A percentile compares a stretch with the other conserved stretches of the same genome.
phyloP scores from a whole-genome alignment of 2,797 vertebrate species.

The Falco berigora region DNA sequence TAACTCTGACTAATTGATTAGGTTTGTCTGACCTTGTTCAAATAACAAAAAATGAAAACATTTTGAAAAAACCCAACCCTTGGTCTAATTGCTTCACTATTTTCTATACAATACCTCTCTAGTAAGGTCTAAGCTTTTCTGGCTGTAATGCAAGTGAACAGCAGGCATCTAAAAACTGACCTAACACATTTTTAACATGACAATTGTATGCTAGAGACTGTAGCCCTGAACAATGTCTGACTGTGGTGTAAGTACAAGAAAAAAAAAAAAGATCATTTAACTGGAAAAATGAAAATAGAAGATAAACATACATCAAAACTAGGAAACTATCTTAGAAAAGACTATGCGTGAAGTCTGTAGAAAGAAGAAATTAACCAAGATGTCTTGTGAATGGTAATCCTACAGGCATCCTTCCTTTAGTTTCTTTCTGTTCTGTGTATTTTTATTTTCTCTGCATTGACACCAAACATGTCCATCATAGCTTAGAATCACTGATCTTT shows the following conservation, averaged over 20 bases:
- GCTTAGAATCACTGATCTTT: background rate
- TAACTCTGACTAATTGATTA: background rate
- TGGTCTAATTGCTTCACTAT: background rate
- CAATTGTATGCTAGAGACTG: background rate
- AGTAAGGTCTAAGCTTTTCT: background rate
- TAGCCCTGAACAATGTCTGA: background rate
- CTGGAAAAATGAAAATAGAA: background rate
- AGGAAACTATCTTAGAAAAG: background rate
- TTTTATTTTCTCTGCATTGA: background rate
- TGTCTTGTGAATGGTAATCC: background rate
- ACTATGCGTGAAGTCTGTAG: background rate
- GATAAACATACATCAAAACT: background rate
- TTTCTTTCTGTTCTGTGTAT: background rate
- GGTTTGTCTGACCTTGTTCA: background rate
- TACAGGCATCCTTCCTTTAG: background rate
- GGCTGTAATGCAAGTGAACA: background rate
- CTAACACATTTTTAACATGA: background rate
- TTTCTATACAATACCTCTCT: background rate
- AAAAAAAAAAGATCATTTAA: background rate
- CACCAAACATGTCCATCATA: background rate
- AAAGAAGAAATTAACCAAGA: background rate
- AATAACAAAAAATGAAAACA: background rate
- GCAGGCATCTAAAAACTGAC: background rate
- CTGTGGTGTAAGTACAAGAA: background rate
- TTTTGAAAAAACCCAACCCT: rapidly evolving